Conservation (phyloP, 2,888 invertebrate species). For the Leucania comma region DNA sequence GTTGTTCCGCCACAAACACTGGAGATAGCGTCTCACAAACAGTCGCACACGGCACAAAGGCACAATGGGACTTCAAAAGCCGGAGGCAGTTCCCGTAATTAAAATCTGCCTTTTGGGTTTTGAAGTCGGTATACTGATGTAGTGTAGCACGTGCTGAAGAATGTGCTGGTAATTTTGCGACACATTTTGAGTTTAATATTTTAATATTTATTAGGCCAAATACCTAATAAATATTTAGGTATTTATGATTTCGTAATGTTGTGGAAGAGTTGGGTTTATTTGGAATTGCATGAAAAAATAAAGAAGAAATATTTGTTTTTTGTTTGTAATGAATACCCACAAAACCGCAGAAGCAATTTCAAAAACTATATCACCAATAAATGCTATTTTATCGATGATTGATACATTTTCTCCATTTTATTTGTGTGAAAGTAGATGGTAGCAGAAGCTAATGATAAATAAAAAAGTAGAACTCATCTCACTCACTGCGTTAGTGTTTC, state of each 20-base stretch:
- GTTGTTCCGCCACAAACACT: slow-evolving; percentile 61
- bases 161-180: slow-evolving; percentile 7
- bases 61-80: slow-evolving; percentile 70
- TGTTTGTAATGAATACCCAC: neutral
- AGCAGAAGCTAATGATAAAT: no score
- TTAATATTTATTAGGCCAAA: no score
- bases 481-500: no score
- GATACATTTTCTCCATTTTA: no score
- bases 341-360: no score
- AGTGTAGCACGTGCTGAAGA: slow-evolving; percentile 15
- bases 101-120: slow-evolving; percentile 86
- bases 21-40: slow-evolving; percentile 62
- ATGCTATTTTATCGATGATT: no score
- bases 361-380: no score
- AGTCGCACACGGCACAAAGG: slow-evolving; percentile 63
- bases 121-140: slow-evolving; percentile 53
- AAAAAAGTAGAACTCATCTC: no score
- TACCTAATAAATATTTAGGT: no score
- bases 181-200: neutral
- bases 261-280: neutral
- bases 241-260: neutral
- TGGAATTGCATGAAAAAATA: neutral
- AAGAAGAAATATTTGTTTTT: no score
- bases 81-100: slow-evolving; percentile 85
- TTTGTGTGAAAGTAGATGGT: no score